Evolutionary conservation across 2,113 vertebrate genomes (phyloP), one percentile per base, ranked within the genome.

Genomic region (Syngnathoides biaculeatus): DNA sequence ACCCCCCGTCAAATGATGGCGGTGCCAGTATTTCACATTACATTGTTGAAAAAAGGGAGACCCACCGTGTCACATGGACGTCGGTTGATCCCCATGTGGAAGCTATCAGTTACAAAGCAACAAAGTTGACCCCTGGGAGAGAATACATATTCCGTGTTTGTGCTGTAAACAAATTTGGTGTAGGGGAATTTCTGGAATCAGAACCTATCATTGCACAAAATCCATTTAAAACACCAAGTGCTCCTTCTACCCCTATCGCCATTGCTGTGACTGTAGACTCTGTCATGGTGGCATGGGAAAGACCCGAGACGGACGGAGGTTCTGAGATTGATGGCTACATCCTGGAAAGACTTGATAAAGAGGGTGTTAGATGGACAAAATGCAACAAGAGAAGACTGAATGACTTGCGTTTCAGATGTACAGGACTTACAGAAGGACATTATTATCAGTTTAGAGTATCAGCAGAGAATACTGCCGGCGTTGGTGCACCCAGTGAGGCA

Each of bases 141-240:
- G 97, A 99, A 80, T 99, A 99, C 65, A 95, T 98, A 74, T 99
- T 98, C 92, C 95, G 96, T 80, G 86, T 98, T 74, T 95, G 94
- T 91, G 96, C 94, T 24, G 94, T 96, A 59, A 99, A 98, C 82
- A 98, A 97, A 89, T 99, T 94, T 5, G 97, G 97, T 74, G 89
- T 92, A 67, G 97, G 97, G 61, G 97, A 99, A 71, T 92, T 94
- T 39, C 89, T 98, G 70, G 97, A 98, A 92, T 98, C 97, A 69
- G 95, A 98, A 12, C 93, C 97, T 63, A 74, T 95, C 13, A 74
- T 95, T 79, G 96, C 97, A 86, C 78, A 93, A 87, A 98, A 99
- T 85, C 97, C 97, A 67, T 98, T 95, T 79, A 96, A 91, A 69
- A 88, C 87, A 47, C 95, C 97, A 26, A 91, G 94, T 81, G 89